Percentiles rank a stretch among this genome's conserved stretches.
phyloP scores from a whole-genome alignment of 2,113 vertebrate species.

The Triplophysa tibetana region DNA sequence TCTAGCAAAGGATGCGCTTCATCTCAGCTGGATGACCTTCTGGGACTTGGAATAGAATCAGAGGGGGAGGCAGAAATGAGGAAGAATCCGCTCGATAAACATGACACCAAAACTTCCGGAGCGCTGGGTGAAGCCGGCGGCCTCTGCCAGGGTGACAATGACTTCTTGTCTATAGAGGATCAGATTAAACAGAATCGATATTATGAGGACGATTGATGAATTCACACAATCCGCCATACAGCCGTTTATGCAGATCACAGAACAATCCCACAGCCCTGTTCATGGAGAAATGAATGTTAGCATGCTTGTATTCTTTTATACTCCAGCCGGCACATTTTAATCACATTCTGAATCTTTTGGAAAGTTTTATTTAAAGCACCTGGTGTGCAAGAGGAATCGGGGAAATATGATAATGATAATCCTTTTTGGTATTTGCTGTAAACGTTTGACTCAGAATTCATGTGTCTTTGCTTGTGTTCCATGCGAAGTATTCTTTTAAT shows the following conservation, averaged over 20 bases:
- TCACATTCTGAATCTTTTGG: conserved; percentile 39
- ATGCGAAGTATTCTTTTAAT: conserved; percentile 8
- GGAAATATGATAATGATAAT: conserved; percentile 55
- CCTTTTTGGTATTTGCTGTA: conserved; percentile 54
- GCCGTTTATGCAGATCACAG: conserved; percentile 14
- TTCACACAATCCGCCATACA: conserved; percentile 40
- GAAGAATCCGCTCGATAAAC: conserved; percentile 36
- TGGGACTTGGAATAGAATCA: conserved; percentile 68
- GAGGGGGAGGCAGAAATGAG: conserved; percentile 12
- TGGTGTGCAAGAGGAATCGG: conserved; percentile 70
- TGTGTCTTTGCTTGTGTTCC: conserved; percentile 47
- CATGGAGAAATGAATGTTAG: conserved; percentile 71
- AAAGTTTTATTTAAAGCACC: conserved; percentile 73
- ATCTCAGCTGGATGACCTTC: conserved; percentile 68
- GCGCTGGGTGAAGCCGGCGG: neutral
- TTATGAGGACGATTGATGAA: conserved; percentile 61
- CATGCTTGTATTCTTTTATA: conserved; percentile 58
- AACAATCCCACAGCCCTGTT: conserved; percentile 52
- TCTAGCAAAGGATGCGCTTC: conserved; percentile 47
- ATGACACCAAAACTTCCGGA: conserved; percentile 44
- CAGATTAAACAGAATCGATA: conserved; percentile 79
- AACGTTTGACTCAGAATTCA: conserved; percentile 48
- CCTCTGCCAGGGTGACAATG: conserved; percentile 58
- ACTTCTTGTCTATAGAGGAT: conserved; percentile 71
- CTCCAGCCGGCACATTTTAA: conserved; percentile 48